Evolutionary conservation across 2,797 vertebrate genomes (phyloP), one percentile per base, ranked within the genome.

Genomic region (Gymnocypris eckloni): DNA sequence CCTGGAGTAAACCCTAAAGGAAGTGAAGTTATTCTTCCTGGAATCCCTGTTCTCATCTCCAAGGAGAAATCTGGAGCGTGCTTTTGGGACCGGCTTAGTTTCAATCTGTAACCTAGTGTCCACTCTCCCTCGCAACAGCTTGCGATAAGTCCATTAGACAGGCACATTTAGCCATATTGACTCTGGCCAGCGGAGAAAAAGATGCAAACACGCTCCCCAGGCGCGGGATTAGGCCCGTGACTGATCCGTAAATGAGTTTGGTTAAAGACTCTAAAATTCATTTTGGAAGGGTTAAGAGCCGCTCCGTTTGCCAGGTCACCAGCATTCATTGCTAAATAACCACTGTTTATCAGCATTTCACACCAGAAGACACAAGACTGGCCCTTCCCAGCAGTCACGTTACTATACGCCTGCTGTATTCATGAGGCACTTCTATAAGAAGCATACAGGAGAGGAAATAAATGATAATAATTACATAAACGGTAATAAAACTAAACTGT

Each of bases 221-320:
- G 82, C 90, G 91, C 91, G 81, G 94, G 95, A 94, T 95, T 96
- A 92, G 88, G 86, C 89, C 93, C 90, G 91, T 81, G 89, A 95
- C 95, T 96, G 95, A 96, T 95, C 95, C 94, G 91, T 95, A 95
- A 95, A 96, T 96, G 95, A 96, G 95, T 95, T 95, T 95, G 94
- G 89, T 93, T 94, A 94, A 95, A 95, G 94, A 93, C 69, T 88
- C 91, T 90, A 91, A 94, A 95, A 95, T 95, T 96, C 93, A 96
- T 96, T 95, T 96, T 91, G 93, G 93, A 90, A 92, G 96, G 92
- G 94, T 96, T 95, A 96, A 91, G 82, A 90, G 77, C 92, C 54
- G 93, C 92, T 93, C 93, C 93, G 93, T 95, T 95, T 95, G 64
- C 90, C 89, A 92, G 92, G 92, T 94, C 93, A 91, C 90, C 91